These are phyloP conservation scores for Phylloscopus collybita DNA, from an alignment of 2,797 vertebrate genomes.

Conservation along the genomic window DNA sequence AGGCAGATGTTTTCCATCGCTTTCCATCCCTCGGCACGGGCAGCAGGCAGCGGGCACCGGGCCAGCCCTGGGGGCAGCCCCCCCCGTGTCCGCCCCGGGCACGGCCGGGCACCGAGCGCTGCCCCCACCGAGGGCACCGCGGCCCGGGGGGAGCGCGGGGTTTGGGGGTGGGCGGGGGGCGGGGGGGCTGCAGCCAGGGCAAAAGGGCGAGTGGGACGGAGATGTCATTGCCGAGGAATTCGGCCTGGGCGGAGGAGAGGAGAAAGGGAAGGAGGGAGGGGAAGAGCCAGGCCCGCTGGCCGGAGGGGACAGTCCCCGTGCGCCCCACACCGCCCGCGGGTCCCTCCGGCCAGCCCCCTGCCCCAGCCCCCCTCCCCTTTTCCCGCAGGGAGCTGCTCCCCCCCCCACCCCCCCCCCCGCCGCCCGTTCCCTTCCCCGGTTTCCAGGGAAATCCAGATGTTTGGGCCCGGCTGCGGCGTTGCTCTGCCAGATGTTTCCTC, in stretches of 20 bases:
- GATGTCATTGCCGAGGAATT: constrained; percentile 64
- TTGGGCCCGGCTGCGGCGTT: constrained; percentile 39
- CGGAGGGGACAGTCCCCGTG: neutral
- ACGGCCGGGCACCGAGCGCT: accelerated
- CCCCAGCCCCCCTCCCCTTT: neutral
- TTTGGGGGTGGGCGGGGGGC: too few species aligned
- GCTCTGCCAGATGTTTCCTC: constrained; percentile 62
- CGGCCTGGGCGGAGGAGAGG: constrained; percentile 25
- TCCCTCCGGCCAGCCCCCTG: neutral
- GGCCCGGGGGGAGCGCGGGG: neutral
- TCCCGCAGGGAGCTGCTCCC: neutral
- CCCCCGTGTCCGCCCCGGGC: neutral
- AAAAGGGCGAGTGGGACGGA: neutral
- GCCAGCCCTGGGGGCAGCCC: neutral
- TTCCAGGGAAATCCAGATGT: constrained; percentile 65
- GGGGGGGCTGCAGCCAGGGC: neutral
- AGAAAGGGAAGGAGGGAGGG: neutral
- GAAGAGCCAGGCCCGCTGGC: neutral
- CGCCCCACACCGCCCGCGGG: neutral
- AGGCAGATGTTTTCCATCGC: constrained; percentile 27
- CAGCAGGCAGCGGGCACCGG: neutral
- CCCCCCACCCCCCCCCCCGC: neutral
- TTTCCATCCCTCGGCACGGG: neutral
- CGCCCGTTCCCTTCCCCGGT: neutral
- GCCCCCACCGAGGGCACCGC: neutral